A percentile compares a stretch with the other conserved stretches of the same genome.
Conservation (phyloP, 2,888 invertebrate genomes). For the Tetanocera ferruginea region DNA sequence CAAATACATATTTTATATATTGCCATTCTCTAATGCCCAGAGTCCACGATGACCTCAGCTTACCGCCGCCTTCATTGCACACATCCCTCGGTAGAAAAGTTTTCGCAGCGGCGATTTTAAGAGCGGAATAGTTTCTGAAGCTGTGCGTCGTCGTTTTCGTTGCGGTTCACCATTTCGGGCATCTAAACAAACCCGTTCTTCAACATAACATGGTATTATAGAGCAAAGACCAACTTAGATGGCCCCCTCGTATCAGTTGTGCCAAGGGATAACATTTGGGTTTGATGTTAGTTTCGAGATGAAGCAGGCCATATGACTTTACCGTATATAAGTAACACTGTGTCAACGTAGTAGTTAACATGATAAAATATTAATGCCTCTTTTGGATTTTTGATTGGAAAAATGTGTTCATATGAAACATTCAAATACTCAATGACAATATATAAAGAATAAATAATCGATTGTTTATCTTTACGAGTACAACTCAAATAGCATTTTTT, state of each 20-base stretch:
- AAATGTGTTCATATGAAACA: too few species aligned
- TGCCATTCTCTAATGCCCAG: neutral
- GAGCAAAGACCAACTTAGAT: too few species aligned
- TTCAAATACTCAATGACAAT: too few species aligned
- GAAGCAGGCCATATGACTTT: too few species aligned
- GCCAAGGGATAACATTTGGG: neutral
- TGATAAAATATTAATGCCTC: too few species aligned
- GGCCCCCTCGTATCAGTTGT: neutral
- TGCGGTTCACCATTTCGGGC: conserved; percentile 26
- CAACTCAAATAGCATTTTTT: too few species aligned
- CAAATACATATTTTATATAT: conserved; percentile 9
- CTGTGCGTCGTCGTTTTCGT: conserved; percentile 35
- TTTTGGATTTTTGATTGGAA: too few species aligned
- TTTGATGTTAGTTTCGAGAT: too few species aligned
- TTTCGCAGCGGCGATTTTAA: conserved; percentile 2
- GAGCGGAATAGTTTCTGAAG: conserved; percentile 36
- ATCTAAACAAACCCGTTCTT: conserved; percentile 20
- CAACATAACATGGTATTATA: neutral
- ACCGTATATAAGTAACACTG: too few species aligned
- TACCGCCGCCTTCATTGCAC: neutral
- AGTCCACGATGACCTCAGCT: conserved; percentile 1
- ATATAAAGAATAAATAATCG: too few species aligned
- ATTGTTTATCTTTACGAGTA: too few species aligned
- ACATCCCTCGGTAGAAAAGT: neutral
- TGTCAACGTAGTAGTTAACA: too few species aligned